Percentiles rank a stretch among this genome's conserved stretches.
Conservation (phyloP, 2,113 vertebrate species). For the Antechinus stuartii region DNA sequence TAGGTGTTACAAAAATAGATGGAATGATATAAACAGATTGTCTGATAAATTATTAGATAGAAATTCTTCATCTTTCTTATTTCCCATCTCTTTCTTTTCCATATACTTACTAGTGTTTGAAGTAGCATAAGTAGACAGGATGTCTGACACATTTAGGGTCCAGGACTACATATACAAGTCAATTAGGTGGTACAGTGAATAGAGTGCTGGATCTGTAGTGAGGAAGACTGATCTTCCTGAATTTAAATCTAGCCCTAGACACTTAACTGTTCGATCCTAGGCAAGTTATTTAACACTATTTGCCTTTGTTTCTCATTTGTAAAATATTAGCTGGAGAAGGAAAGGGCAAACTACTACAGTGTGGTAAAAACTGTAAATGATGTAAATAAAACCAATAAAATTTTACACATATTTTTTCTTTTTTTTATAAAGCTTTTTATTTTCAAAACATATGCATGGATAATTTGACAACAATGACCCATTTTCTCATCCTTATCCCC, state of each 20-base stretch:
- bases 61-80: neutral
- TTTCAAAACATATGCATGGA: no score
- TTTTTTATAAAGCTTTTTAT: no score
- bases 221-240: neutral
- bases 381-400: no score
- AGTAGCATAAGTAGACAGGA: neutral
- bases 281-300: neutral
- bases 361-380: neutral
- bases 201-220: neutral
- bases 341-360: neutral
- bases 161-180: neutral
- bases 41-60: neutral
- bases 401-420: no score
- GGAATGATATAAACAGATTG: neutral
- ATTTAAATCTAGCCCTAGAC: neutral
- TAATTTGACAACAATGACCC: no score
- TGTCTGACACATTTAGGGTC: neutral
- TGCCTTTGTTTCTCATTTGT: neutral
- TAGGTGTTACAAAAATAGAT: neutral
- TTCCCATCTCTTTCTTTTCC: neutral
- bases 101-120: neutral
- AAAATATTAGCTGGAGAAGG: no score
- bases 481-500: no score
- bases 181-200: neutral
- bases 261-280: neutral